Evolutionary conservation across 1,140 invertebrate genomes (phyloP).

Genomic region (Ips typographus): DNA sequence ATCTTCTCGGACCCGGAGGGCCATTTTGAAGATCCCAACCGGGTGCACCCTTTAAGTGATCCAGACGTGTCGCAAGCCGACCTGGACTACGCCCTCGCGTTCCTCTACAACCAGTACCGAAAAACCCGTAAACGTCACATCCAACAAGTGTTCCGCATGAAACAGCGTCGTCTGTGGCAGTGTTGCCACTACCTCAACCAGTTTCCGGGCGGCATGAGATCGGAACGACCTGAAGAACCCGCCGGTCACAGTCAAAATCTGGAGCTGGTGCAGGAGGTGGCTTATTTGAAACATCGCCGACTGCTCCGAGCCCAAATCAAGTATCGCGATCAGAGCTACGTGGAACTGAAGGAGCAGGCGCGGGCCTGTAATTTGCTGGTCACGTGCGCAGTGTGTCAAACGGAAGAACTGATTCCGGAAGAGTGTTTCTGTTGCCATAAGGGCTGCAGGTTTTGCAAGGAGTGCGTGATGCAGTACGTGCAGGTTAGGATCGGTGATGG

Average conservation of each 20-base stretch:
- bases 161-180: conserved; percentile 36
- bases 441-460: conserved; percentile 62
- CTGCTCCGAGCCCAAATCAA: conserved; percentile 52
- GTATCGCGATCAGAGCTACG: conserved; percentile 45
- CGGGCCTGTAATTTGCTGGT: conserved; percentile 45
- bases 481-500: conserved; percentile 48
- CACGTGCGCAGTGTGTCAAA: conserved; percentile 62
- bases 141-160: conserved; percentile 45
- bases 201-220: conserved; percentile 42
- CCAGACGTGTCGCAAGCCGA: conserved; percentile 1
- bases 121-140: conserved; percentile 37
- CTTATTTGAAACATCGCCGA: conserved; percentile 55
- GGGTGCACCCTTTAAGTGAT: conserved; percentile 6
- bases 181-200: conserved; percentile 35
- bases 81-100: conserved; percentile 47
- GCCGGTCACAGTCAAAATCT: conserved; percentile 47
- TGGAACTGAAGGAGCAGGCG: conserved; percentile 46
- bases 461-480: conserved; percentile 57
- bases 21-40: conserved; percentile 54
- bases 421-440: conserved; percentile 60
- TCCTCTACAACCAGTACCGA: conserved; percentile 49
- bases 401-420: conserved; percentile 61
- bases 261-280: conserved; percentile 55
- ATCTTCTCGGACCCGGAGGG: conserved; percentile 59
- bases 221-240: conserved; percentile 30